These are phyloP conservation scores for Shinisaurus crocodilurus DNA, from an alignment of 2,113 vertebrate genomes.

Conservation along the genomic window DNA sequence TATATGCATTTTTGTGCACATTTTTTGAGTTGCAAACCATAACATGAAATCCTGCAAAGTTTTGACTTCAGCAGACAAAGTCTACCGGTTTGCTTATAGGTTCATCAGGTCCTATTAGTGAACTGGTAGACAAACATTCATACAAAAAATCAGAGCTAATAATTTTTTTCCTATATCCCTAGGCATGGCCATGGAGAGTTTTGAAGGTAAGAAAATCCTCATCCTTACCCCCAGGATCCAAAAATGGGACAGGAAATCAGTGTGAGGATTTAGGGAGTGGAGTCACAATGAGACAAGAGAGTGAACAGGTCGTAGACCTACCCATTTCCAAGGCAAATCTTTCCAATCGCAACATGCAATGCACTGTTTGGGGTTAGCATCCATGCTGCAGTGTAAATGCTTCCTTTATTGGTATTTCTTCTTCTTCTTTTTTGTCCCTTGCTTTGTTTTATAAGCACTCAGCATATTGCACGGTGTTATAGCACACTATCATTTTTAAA, in stretches of 20 bases:
- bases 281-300: not conserved
- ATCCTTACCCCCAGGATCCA: not conserved
- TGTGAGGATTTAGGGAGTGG: not conserved
- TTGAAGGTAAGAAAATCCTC: not conserved
- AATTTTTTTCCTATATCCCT: not conserved
- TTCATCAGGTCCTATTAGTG: too few species aligned
- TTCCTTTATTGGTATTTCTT: slow-evolving; percentile 62
- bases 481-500: slow-evolving; percentile 78
- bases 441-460: slow-evolving; percentile 75
- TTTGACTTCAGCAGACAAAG: too few species aligned
- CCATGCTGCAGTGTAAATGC: slow-evolving; percentile 9
- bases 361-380: slow-evolving; percentile 52
- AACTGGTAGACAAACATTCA: too few species aligned
- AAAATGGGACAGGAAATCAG: not conserved
- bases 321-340: slow-evolving; percentile 18
- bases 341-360: slow-evolving; percentile 48
- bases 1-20: too few species aligned
- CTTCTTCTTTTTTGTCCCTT: slow-evolving; percentile 39
- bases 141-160: not conserved
- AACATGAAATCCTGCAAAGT: too few species aligned
- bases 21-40: too few species aligned
- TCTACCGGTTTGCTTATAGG: too few species aligned
- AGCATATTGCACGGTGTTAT: slow-evolving; percentile 62
- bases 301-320: slow-evolving; percentile 1
- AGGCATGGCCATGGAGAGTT: not conserved